A percentile compares a stretch with the other conserved stretches of the same genome.
phyloP scores from a whole-genome alignment of 2,888 invertebrate species.

The Xylophagus ater region DNA sequence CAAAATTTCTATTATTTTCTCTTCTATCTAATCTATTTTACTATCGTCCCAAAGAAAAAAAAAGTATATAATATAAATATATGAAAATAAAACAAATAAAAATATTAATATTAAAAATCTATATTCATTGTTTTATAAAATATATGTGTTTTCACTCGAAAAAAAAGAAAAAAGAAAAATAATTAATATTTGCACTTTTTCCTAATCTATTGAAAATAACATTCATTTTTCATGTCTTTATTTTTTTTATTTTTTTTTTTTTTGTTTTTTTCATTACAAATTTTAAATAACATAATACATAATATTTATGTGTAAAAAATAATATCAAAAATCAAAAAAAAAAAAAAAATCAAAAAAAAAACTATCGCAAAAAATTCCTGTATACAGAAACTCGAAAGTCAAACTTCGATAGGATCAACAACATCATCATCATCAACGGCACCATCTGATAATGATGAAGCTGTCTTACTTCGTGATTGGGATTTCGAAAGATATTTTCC shows the following conservation, averaged over 20 bases:
- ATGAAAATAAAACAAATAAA: slow-evolving; percentile 1
- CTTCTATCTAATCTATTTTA: not conserved
- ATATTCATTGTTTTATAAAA: not conserved
- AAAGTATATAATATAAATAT: slow-evolving; percentile 7
- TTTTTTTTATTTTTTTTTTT: no score
- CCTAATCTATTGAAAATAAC: no score
- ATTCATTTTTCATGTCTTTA: no score
- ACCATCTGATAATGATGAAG: slow-evolving; percentile 58
- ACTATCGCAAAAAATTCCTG: slow-evolving; percentile 10
- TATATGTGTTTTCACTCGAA: no score
- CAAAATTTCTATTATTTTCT: no score
- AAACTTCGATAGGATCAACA: slow-evolving; percentile 27
- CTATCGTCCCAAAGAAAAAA: slow-evolving; percentile 4
- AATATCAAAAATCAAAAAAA: slow-evolving; percentile 17
- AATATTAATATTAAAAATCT: slow-evolving; percentile 4
- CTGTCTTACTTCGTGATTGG: slow-evolving; percentile 74
- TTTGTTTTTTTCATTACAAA: no score
- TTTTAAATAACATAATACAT: no score
- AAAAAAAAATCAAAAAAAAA: slow-evolving; percentile 21
- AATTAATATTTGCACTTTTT: no score
- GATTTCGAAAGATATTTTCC: slow-evolving; percentile 79
- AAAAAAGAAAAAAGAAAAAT: no score
- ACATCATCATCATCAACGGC: slow-evolving; percentile 16
- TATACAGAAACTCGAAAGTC: slow-evolving; percentile 35
- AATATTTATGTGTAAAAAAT: slow-evolving; percentile 18